Conservation (phyloP, 2,797 vertebrate species). For the Gallinago stenura region DNA sequence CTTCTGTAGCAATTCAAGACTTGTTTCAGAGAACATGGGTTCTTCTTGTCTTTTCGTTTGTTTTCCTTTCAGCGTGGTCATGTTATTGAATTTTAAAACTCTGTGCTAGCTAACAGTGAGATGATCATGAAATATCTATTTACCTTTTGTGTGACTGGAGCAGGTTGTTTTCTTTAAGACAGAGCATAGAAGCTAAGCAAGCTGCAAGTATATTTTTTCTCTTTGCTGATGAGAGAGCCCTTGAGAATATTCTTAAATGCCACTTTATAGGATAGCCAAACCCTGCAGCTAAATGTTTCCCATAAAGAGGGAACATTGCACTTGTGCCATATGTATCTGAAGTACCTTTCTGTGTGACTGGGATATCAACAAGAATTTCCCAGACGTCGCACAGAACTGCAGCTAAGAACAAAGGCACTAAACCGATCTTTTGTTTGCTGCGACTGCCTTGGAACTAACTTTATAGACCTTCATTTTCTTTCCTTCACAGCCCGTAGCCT, state of each 20-base stretch:
- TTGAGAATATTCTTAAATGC: neutral
- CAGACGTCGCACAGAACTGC: neutral
- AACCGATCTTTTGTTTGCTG: conserved; percentile 30
- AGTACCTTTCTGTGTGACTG: conserved; percentile 27
- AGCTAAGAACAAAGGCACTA: conserved; percentile 8
- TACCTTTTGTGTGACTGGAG: conserved; percentile 12
- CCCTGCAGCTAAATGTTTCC: neutral
- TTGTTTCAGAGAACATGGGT: conserved; percentile 33
- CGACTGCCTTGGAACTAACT: neutral
- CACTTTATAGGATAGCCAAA: neutral
- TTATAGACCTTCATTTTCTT: neutral
- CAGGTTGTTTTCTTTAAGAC: conserved; percentile 30
- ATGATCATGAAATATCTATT: conserved; percentile 30
- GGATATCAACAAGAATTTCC: neutral
- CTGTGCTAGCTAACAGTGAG: neutral
- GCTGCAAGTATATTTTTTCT: neutral
- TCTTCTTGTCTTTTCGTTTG: conserved; percentile 1
- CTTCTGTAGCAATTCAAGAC: conserved; percentile 53
- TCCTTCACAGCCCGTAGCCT: neutral
- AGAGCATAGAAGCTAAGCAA: neutral
- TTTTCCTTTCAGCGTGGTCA: neutral
- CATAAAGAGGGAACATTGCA: neutral
- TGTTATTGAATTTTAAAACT: conserved; percentile 24
- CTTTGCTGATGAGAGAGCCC: neutral
- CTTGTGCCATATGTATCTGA: neutral